phyloP scores from a whole-genome alignment of 2,888 invertebrate genomes.

The Teleogryllus oceanicus region DNA sequence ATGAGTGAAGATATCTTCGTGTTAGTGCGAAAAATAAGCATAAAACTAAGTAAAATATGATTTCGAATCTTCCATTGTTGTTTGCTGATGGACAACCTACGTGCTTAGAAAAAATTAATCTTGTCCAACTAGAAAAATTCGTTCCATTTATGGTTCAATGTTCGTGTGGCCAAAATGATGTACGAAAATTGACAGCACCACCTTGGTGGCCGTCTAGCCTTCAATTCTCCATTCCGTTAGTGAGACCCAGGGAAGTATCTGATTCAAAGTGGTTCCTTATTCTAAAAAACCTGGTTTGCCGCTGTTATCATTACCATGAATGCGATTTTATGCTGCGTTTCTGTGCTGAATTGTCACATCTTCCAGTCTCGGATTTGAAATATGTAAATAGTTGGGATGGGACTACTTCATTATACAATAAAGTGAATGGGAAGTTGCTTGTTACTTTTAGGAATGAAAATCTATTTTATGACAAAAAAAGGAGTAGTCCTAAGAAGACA shows the following conservation, averaged over 20 bases:
- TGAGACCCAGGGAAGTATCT: constrained; percentile 50
- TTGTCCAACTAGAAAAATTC: constrained; percentile 63
- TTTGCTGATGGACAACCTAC: constrained; percentile 70
- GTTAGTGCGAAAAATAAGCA: no score
- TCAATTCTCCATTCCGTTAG: constrained; percentile 61
- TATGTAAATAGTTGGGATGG: constrained; percentile 71
- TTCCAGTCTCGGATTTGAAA: constrained; percentile 60
- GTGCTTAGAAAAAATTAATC: constrained; percentile 60
- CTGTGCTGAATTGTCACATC: constrained; percentile 64
- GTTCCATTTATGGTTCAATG: constrained; percentile 73
- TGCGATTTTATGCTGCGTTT: constrained; percentile 67
- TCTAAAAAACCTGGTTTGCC: constrained; percentile 62
- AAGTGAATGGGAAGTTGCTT: constrained; percentile 61
- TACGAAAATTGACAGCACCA: constrained; percentile 55
- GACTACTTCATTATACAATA: constrained; percentile 67
- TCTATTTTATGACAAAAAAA: constrained; percentile 48
- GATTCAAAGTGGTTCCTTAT: constrained; percentile 55
- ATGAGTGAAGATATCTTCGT: no score
- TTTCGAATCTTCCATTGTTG: constrained; percentile 68
- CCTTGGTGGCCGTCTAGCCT: constrained; percentile 70
- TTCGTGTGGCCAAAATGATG: constrained; percentile 64
- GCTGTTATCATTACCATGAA: constrained; percentile 69
- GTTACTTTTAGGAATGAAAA: constrained; percentile 75
- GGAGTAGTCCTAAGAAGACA: neutral
- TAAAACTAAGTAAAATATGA: constrained; percentile 49